Conservation (phyloP, 2,113 vertebrate genomes). For the Upupa epops region DNA sequence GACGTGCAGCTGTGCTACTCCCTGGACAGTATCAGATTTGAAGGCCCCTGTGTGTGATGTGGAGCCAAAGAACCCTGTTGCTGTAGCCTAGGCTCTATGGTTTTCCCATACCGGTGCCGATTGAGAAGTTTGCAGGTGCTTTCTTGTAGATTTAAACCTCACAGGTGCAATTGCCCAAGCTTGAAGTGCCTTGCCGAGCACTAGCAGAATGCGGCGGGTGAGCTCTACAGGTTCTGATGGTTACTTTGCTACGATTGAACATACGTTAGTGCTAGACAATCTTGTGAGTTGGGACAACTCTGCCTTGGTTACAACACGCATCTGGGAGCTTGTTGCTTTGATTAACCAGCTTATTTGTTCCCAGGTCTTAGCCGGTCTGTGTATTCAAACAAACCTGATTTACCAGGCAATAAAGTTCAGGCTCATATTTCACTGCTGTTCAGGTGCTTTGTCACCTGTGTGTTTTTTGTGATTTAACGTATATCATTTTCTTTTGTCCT, state of each 20-base stretch:
- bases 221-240: background rate
- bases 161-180: background rate
- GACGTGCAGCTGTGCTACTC: background rate
- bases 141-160: background rate
- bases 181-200: background rate
- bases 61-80: background rate
- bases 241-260: background rate
- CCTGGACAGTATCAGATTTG: background rate
- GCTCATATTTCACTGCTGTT: background rate
- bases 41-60: background rate
- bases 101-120: background rate
- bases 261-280: background rate
- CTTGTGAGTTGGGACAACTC: background rate
- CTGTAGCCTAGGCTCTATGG: background rate
- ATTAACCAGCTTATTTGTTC: background rate
- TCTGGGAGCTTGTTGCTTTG: background rate
- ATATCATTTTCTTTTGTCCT: background rate
- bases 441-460: background rate
- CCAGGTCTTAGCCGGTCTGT: background rate
- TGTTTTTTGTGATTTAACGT: background rate
- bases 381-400: background rate
- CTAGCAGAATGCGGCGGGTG: background rate
- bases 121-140: background rate
- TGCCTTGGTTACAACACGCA: background rate
- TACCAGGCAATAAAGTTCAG: background rate